These are phyloP conservation scores for Malachius bipustulatus DNA, from an alignment of 2,888 invertebrate genomes.

Conservation along the genomic window DNA sequence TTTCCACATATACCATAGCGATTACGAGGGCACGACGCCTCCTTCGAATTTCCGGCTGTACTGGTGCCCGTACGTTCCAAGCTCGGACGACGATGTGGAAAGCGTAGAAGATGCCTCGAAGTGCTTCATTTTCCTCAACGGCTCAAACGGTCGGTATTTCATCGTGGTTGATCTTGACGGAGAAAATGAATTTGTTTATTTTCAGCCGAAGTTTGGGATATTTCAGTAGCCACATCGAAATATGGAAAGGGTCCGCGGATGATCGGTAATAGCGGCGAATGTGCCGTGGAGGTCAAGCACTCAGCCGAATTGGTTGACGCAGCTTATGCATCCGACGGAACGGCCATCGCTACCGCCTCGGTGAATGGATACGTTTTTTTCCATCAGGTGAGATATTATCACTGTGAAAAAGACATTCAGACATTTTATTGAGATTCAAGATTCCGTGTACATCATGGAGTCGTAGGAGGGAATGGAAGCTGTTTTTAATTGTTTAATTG, in stretches of 20 bases:
- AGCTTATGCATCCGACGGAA: conserved; percentile 88
- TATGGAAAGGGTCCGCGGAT: conserved; percentile 36
- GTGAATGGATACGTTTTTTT: conserved; percentile 84
- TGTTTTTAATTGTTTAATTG: conserved; percentile 5
- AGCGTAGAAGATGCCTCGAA: conserved; percentile 61
- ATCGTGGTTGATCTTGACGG: too few species aligned
- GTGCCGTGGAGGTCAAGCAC: conserved; percentile 47
- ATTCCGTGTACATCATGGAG: too few species aligned
- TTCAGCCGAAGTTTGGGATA: conserved; percentile 45
- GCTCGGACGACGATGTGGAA: conserved; percentile 42
- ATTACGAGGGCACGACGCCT: conserved; percentile 23
- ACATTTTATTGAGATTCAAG: not conserved
- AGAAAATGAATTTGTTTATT: conserved; percentile 16
- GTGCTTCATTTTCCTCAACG: conserved; percentile 70
- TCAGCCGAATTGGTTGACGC: conserved; percentile 65
- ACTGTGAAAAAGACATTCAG: too few species aligned
- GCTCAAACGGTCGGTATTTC: conserved; percentile 44
- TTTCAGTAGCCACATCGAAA: conserved; percentile 36
- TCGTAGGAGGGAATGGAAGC: too few species aligned
- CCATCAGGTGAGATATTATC: conserved; percentile 62
- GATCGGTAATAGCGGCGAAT: conserved; percentile 35
- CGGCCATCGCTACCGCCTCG: conserved; percentile 83
- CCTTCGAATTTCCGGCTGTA: conserved; percentile 46
- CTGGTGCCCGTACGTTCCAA: conserved; percentile 89
- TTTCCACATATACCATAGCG: conserved; percentile 46